A percentile compares a stretch with the other conserved stretches of the same genome.
phyloP scores from a whole-genome alignment of 2,888 invertebrate genomes.

The Cheilosia variabilis region DNA sequence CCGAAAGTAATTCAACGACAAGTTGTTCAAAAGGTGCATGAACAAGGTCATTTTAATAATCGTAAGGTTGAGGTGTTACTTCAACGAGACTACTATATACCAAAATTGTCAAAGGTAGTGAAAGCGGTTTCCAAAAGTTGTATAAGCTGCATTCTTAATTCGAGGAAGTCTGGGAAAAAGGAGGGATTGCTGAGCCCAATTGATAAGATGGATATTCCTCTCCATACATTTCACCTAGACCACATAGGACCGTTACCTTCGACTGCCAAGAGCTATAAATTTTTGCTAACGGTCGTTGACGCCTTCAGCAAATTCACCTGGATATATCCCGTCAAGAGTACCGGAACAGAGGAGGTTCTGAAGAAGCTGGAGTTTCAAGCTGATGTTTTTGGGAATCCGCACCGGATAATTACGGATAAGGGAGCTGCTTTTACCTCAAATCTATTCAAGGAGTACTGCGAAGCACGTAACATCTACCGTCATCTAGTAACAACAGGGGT shows the following conservation, averaged over 20 bases:
- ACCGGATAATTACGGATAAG: conserved; percentile 78
- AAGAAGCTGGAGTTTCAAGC: conserved; percentile 77
- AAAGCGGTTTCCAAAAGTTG: background rate
- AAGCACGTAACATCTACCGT: conserved; percentile 61
- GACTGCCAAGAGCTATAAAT: conserved; percentile 57
- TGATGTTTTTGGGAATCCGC: conserved; percentile 79
- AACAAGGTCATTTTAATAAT: conserved; percentile 27
- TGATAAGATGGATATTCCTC: conserved; percentile 77
- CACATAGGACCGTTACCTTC: conserved; percentile 76
- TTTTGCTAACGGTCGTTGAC: conserved; percentile 77
- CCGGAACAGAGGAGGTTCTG: conserved; percentile 78
- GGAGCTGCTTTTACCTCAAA: conserved; percentile 80
- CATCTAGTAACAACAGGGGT: conserved; percentile 76
- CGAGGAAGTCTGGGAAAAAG: conserved; percentile 2
- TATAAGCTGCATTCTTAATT: conserved; percentile 21
- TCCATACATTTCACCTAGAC: conserved; percentile 77
- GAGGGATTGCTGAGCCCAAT: conserved; percentile 77
- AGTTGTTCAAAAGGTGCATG: conserved; percentile 17
- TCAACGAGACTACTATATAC: conserved; percentile 23
- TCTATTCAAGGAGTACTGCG: conserved; percentile 79
- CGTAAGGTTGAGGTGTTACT: conserved; percentile 29
- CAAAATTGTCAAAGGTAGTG: conserved; percentile 3
- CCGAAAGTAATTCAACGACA: conserved; percentile 12
- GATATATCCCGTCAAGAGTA: conserved; percentile 78
- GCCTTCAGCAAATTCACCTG: conserved; percentile 80